Evolutionary conservation across 2,797 vertebrate genomes (phyloP).

Genomic region (Hylomyscus alleni): DNA sequence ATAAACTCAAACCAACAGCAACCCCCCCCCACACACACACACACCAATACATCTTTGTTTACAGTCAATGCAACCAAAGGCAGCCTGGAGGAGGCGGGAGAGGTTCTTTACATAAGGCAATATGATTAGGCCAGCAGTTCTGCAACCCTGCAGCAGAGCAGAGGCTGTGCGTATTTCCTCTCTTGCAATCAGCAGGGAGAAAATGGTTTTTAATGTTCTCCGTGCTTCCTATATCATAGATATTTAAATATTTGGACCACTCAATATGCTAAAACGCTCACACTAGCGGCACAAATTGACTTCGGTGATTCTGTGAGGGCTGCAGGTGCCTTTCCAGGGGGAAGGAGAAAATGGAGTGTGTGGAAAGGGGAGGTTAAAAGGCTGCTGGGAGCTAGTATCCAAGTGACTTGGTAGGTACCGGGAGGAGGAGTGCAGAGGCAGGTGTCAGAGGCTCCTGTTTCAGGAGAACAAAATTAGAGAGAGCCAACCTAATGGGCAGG

Average conservation of each 20-base stretch:
- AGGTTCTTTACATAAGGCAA: slow-evolving; percentile 87
- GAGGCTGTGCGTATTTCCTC: slow-evolving; percentile 67
- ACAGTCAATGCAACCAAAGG: slow-evolving; percentile 95
- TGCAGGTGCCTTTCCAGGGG: slow-evolving; percentile 75
- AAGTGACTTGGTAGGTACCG: background rate
- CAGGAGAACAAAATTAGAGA: slow-evolving; percentile 30
- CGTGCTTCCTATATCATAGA: slow-evolving; percentile 80
- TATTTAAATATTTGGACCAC: slow-evolving; percentile 86
- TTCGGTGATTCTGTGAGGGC: slow-evolving; percentile 73
- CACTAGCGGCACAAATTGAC: slow-evolving; percentile 69
- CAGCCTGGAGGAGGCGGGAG: slow-evolving; percentile 85
- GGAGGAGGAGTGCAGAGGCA: background rate
- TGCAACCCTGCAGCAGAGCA: slow-evolving; percentile 72
- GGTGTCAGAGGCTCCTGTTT: background rate
- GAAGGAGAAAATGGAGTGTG: slow-evolving; percentile 61
- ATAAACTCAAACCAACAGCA: slow-evolving; percentile 97
- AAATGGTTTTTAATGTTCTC: slow-evolving; percentile 83
- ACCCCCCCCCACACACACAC: slow-evolving; percentile 82
- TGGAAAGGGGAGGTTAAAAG: slow-evolving; percentile 58
- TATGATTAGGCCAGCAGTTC: slow-evolving; percentile 84
- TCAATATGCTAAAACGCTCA: slow-evolving; percentile 75
- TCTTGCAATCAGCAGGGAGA: slow-evolving; percentile 77
- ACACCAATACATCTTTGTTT: slow-evolving; percentile 97
- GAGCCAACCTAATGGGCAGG: background rate
- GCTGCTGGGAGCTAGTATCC: slow-evolving; percentile 61